These are phyloP conservation scores for Xiphophorus maculatus DNA, from an alignment of 2,113 vertebrate genomes.

Conservation along the genomic window DNA sequence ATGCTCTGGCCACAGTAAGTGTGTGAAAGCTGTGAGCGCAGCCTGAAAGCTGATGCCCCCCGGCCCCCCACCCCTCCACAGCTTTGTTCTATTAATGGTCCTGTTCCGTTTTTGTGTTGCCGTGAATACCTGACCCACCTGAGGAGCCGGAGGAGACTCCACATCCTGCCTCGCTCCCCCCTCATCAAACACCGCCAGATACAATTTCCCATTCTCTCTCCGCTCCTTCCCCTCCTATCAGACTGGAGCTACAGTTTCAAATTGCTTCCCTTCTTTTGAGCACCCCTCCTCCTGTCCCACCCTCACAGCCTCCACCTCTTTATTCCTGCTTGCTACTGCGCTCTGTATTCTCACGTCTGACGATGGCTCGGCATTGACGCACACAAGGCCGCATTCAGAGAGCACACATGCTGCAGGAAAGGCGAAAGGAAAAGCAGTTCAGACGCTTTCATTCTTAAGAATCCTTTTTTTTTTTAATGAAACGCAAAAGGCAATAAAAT, in stretches of 20 bases:
- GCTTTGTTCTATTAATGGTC: conserved; percentile 74
- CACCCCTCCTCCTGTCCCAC: neutral
- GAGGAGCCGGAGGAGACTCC: conserved; percentile 57
- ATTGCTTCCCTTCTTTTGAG: conserved; percentile 55
- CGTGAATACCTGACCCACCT: conserved; percentile 73
- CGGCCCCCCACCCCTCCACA: too few species aligned
- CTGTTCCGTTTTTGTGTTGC: conserved; percentile 70
- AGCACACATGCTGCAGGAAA: conserved; percentile 38
- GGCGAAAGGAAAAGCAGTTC: neutral
- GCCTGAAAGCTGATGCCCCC: conserved; percentile 51
- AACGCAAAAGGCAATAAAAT: conserved; percentile 86
- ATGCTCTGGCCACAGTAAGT: neutral
- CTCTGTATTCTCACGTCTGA: conserved; percentile 55
- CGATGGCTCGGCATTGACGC: conserved; percentile 63
- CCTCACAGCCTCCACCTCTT: conserved; percentile 8
- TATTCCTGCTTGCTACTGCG: conserved; percentile 49
- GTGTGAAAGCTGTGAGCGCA: conserved; percentile 13
- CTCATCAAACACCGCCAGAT: conserved; percentile 49
- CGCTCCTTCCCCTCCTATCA: conserved; percentile 47
- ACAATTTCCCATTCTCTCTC: conserved; percentile 59
- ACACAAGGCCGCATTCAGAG: conserved; percentile 45
- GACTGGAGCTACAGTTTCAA: conserved; percentile 67
- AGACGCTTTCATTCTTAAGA: conserved; percentile 57
- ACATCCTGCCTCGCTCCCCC: conserved; percentile 36
- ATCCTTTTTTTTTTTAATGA: conserved; percentile 79